Conservation (phyloP, 1,140 invertebrate species). For the Caenorhabditis tropicalis region DNA sequence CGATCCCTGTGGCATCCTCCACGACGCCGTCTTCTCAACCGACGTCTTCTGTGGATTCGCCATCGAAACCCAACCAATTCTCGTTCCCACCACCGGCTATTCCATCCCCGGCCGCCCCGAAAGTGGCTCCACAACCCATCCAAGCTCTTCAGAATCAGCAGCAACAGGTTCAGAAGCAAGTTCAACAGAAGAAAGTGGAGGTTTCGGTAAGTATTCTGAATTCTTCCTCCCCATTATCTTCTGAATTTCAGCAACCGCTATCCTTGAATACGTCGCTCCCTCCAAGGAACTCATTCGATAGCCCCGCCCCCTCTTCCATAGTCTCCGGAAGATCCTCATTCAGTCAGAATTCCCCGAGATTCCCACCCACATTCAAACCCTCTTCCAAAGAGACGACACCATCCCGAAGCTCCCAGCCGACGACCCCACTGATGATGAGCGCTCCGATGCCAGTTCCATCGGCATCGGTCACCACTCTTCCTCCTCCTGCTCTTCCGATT, state of each 20-base stretch:
- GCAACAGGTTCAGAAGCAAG: neutral
- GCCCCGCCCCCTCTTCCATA: neutral
- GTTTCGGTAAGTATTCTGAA: neutral
- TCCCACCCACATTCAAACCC: neutral
- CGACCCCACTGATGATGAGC: no score
- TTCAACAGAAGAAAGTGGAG: neutral
- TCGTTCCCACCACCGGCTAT: slow-evolving; percentile 1
- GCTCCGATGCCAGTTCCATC: neutral
- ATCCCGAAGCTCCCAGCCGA: no score
- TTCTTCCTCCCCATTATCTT: no score
- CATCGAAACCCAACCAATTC: neutral
- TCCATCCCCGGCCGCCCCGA: neutral
- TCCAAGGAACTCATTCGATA: neutral
- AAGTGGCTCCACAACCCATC: neutral
- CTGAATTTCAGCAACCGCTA: neutral
- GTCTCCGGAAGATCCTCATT: neutral
- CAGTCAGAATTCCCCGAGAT: neutral
- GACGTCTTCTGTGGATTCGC: neutral
- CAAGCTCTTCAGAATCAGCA: neutral
- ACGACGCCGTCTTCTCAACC: neutral
- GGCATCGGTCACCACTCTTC: neutral
- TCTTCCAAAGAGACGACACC: neutral
- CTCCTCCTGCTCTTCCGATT: neutral
- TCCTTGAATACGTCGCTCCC: neutral
- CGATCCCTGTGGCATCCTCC: neutral